A percentile compares a stretch with the other conserved stretches of the same genome.
These are phyloP conservation scores for Scaptomyza montana DNA, from an alignment of 1,140 invertebrate species.

Conservation along the genomic window DNA sequence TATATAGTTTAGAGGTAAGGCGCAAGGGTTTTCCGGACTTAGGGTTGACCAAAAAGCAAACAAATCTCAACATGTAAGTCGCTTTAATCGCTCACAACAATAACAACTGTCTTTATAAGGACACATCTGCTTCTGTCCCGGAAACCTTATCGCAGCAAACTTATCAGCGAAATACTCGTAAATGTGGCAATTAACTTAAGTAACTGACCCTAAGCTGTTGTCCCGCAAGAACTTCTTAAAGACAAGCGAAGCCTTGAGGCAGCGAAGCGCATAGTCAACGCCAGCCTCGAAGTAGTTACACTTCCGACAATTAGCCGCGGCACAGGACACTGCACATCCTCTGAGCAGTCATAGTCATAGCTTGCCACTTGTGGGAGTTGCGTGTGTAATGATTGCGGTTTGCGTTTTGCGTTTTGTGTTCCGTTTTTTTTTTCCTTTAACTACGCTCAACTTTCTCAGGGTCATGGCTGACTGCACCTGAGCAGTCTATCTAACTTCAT, in stretches of 20 bases:
- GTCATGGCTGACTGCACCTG: slow-evolving; percentile 66
- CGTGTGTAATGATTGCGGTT: slow-evolving; percentile 74
- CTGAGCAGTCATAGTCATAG: background rate
- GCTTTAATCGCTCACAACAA: slow-evolving; percentile 30
- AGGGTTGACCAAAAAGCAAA: slow-evolving; percentile 21
- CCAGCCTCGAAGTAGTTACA: slow-evolving; percentile 63
- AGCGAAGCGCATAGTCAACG: slow-evolving; percentile 54
- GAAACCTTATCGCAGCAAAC: slow-evolving; percentile 28
- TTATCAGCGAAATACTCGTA: slow-evolving; percentile 46
- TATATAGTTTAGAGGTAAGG: slow-evolving; percentile 32
- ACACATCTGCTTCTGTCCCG: background rate
- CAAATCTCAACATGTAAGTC: slow-evolving; percentile 56
- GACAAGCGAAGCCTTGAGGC: slow-evolving; percentile 12
- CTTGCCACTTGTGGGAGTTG: slow-evolving; percentile 37
- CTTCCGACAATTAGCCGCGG: slow-evolving; percentile 69
- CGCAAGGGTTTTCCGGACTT: slow-evolving; percentile 6
- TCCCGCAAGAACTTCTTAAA: background rate
- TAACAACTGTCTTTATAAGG: background rate
- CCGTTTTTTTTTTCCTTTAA: background rate
- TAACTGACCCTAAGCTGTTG: background rate
- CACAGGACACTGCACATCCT: slow-evolving; percentile 17
- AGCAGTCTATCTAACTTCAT: background rate
- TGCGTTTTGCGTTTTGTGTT: background rate
- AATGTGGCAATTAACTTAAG: slow-evolving; percentile 73
- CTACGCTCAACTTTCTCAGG: slow-evolving; percentile 60